Percentiles rank a stretch among this genome's conserved stretches.
phyloP scores from a whole-genome alignment of 2,797 vertebrate species.

The Sparus aurata region DNA sequence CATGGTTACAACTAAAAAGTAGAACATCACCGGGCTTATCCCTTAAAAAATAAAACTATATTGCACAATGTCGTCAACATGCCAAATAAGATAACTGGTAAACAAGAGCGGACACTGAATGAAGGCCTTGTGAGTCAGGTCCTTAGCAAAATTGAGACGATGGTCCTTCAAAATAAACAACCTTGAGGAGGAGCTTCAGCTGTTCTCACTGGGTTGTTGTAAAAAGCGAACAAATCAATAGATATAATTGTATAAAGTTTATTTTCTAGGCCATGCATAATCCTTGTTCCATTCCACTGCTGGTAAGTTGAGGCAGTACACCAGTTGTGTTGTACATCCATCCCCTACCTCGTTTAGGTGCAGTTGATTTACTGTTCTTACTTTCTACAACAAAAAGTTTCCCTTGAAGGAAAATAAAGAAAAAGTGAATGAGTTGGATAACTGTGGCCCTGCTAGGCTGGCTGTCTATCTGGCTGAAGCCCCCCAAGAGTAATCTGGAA shows the following conservation, averaged over 20 bases:
- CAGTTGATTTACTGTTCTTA: background rate
- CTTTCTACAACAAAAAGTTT: constrained; percentile 13
- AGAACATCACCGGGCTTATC: background rate
- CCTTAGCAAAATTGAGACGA: background rate
- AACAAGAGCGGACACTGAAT: background rate
- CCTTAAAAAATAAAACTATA: background rate
- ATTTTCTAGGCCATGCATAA: constrained; percentile 2
- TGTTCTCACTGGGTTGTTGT: background rate
- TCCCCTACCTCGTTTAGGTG: background rate
- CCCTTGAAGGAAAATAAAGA: background rate
- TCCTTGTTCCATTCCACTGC: background rate
- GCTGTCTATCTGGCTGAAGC: constrained; percentile 23
- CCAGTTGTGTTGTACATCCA: fast-evolving
- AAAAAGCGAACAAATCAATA: background rate
- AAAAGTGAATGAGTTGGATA: constrained; percentile 35
- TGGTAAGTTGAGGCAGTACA: background rate
- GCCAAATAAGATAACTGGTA: background rate
- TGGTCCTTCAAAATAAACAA: background rate
- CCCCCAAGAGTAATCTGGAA: constrained; percentile 60
- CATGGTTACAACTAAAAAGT: background rate
- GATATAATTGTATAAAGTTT: background rate
- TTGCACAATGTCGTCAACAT: background rate
- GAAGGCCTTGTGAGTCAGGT: background rate
- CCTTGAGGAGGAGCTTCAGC: background rate
- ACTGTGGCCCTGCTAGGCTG: constrained; percentile 4